Evolutionary conservation across 2,797 vertebrate species (phyloP).

Genomic region (Sebastiscus tertius): DNA sequence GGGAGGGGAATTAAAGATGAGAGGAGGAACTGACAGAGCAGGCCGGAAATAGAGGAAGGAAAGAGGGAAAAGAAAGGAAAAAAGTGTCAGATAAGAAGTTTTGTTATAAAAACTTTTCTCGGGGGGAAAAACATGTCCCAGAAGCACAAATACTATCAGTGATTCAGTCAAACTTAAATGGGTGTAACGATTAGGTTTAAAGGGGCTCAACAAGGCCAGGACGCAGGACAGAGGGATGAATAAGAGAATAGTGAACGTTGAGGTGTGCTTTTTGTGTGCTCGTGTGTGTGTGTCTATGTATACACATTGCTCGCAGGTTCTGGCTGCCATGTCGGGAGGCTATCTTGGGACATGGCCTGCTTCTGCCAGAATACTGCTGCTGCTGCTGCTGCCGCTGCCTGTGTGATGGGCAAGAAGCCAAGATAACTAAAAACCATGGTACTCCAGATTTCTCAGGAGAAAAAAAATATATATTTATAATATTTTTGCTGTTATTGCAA

Average conservation of each 20-base stretch:
- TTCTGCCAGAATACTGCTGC: constrained; percentile 40
- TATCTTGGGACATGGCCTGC: constrained; percentile 73
- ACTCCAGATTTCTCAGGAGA: not conserved
- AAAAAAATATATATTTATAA: not conserved
- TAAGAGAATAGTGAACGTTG: not conserved
- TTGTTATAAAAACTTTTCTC: not conserved
- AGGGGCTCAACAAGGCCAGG: not conserved
- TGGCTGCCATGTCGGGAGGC: constrained; percentile 46
- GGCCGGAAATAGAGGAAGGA: not conserved
- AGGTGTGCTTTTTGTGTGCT: not conserved
- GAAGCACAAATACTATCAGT: not conserved
- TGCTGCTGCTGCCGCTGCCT: constrained; percentile 7
- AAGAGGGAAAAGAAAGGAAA: not conserved
- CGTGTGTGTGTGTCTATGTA: constrained; percentile 37
- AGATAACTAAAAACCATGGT: not conserved
- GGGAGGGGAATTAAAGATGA: constrained; percentile 16
- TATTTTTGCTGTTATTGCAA: not conserved
- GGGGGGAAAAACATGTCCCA: not conserved
- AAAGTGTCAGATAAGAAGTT: not conserved
- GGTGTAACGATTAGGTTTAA: not conserved
- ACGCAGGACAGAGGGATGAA: not conserved
- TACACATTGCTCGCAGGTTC: constrained; percentile 29
- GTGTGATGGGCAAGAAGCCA: not conserved
- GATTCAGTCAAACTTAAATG: not conserved
- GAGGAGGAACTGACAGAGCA: constrained; percentile 9